Evolutionary conservation across 2,797 vertebrate genomes (phyloP), one percentile per base, ranked within the genome.

Genomic region (Moxostoma hubbsi): DNA sequence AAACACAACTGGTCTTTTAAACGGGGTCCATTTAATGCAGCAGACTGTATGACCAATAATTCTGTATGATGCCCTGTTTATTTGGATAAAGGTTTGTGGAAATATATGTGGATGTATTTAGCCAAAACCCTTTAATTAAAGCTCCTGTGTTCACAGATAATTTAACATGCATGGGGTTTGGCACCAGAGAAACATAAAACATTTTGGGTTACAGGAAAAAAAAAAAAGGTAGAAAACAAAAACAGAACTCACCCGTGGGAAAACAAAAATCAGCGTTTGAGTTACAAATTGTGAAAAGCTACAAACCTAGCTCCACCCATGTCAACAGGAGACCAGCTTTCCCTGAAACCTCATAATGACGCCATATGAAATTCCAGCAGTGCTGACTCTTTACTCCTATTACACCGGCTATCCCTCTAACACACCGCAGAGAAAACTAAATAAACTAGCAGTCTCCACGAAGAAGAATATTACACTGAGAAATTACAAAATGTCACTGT

Each of bases 251-350:
- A 24, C 24, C 24, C 24, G 53, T 16, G 5, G 13, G 54, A 71
- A 62, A 36, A 53, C 11, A 73, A 53, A 68, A 51, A 69, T 43
- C 24, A 76, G 54, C 71, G 8, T 66, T 80, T 61, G 62, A 86
- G 81, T 79, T 74, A 82, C 67, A 49, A 82, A 58, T 76, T 70
- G 69, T 80, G 61, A 80, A 77, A 86, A 88, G 70, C 54, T 75
- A 73, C 72, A 69, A 71, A 68, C 63, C 53, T 18, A 66, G 66
- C 75, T 86, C 75, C 73, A 81, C 79, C 77, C 75, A n/a, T 36
- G 47, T 70, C 45, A 64, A 61, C 71, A 63, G 81, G 73, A 81
- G 51, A 54, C 75, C 36, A 50, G 69, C 46, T 80, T 82, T 83
- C 71, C 70, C 67, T 67, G 77, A 76, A 64, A 67, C 76, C 75